Evolutionary conservation across 1,140 invertebrate species (phyloP).

Genomic region (Drosophila repleta): DNA sequence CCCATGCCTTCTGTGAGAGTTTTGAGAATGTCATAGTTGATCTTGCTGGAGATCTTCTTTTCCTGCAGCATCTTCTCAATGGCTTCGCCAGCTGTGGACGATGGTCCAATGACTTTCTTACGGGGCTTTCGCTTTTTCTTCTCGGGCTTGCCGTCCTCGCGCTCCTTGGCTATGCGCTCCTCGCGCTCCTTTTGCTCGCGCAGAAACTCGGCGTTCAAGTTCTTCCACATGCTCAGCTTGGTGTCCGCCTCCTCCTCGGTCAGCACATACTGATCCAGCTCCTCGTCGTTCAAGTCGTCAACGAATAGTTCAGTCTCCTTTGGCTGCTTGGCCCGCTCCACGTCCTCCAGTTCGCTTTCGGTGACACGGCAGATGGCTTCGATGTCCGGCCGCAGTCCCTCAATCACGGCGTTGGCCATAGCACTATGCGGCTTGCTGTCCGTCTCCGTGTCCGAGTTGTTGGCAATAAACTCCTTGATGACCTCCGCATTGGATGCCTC

Average conservation of each 20-base stretch:
- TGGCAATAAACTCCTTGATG: constrained; percentile 84
- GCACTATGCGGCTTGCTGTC: constrained; percentile 15
- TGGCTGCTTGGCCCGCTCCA: constrained; percentile 70
- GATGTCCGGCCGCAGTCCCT: constrained; percentile 79
- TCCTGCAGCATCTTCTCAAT: constrained; percentile 97
- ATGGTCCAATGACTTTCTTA: constrained; percentile 87
- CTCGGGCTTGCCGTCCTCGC: constrained; percentile 91
- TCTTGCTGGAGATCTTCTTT: constrained; percentile 97
- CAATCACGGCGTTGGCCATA: constrained; percentile 48
- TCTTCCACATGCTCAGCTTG: constrained; percentile 93
- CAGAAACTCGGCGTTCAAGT: constrained; percentile 93
- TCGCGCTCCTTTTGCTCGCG: constrained; percentile 93
- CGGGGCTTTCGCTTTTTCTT: constrained; percentile 88
- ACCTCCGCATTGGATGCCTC: constrained; percentile 86
- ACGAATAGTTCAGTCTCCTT: constrained; percentile 88
- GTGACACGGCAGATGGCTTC: constrained; percentile 77
- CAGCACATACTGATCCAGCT: constrained; percentile 95
- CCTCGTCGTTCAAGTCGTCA: constrained; percentile 93
- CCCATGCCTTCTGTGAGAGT: constrained; percentile 84
- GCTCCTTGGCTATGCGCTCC: constrained; percentile 89
- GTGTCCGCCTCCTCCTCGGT: constrained; percentile 90
- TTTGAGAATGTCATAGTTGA: constrained; percentile 98
- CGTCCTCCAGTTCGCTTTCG: constrained; percentile 64
- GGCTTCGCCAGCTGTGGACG: constrained; percentile 94
- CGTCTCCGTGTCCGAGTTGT: constrained; percentile 42